Evolutionary conservation across 2,797 vertebrate species (phyloP), one percentile per base, ranked within the genome.

Genomic region (Sylvilagus floridanus): DNA sequence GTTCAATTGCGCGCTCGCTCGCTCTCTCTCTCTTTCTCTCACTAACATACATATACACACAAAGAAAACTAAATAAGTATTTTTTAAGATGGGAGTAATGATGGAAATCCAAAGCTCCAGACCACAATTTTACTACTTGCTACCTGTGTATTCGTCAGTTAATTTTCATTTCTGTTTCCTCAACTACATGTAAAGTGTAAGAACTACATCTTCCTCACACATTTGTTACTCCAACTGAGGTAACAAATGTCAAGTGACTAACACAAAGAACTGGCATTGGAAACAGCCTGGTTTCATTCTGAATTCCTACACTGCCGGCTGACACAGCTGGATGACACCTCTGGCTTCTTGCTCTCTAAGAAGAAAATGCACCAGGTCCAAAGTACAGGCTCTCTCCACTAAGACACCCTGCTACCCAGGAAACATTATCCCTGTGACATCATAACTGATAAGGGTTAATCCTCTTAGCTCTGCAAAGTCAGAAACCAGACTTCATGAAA

Each of bases 241-340:
- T 63, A 69, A 90, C 28, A 95, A 94, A 75, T 8, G 12, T 50
- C 72, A 73, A 84, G 84, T 88, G 30, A 93, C 79, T 89, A 94
- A 83, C n/a, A 95, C 35, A 95, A 78, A 84, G 47, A 90, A 78
- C 4, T 54, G 37, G 5, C 14, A 68, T 52, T 79, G 37, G 82
- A 32, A 84, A 81, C 93, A 81, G 79, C 66, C 75, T 81, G 47
- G 24, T 30, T 93, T 81, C 35, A 50, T 57, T 84, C 65, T 88
- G 50, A 81, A 84, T 66, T 88, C 52, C 92, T 89, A 79, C 65
- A 90, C 54, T 89, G 60, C 37, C 57, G 68, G 19, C 69, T 78
- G 37, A 73, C 37, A 72, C 12, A 76, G 63, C 10, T 30, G 13
- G 12, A 22, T 76, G 65, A 81, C 14, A 91, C 50, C 19, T 69